A percentile compares a stretch with the other conserved stretches of the same genome.
These are phyloP conservation scores for Cyprinodon variegatus DNA, from an alignment of 2,113 vertebrate species.

Conservation along the genomic window DNA sequence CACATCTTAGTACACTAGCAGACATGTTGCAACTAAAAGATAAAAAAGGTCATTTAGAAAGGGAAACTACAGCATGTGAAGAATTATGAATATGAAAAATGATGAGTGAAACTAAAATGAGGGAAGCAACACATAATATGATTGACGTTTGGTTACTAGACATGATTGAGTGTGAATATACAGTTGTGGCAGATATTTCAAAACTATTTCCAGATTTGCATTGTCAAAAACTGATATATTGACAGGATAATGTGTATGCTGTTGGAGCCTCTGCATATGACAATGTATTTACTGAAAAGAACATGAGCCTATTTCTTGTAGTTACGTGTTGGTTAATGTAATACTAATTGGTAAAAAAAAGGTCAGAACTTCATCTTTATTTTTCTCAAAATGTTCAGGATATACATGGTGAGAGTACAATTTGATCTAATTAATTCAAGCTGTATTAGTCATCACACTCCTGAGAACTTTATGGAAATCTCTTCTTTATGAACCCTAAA, in stretches of 20 bases:
- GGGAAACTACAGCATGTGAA: neutral
- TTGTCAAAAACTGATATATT: too few relatives aligned
- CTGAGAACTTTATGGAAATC: slow-evolving; percentile 9
- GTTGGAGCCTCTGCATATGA: too few relatives aligned
- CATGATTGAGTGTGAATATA: neutral
- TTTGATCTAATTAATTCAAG: slow-evolving; percentile 24
- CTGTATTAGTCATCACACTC: slow-evolving; percentile 16
- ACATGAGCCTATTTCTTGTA: too few relatives aligned
- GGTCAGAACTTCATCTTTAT: slow-evolving; percentile 5
- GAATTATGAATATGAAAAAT: neutral
- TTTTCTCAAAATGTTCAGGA: slow-evolving; percentile 14
- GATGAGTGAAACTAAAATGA: neutral
- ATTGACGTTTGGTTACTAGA: neutral
- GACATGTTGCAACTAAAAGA: too few relatives aligned
- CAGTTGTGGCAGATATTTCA: neutral
- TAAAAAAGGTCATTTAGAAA: too few relatives aligned
- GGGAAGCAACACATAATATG: too few relatives aligned
- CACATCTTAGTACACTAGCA: too few relatives aligned
- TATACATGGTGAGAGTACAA: slow-evolving; percentile 12
- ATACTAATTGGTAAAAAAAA: neutral
- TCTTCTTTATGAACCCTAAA: slow-evolving; percentile 48
- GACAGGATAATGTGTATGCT: too few relatives aligned
- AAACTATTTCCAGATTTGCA: too few relatives aligned
- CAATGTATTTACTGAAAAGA: too few relatives aligned
- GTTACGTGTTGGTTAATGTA: neutral